Evolutionary conservation across 2,888 invertebrate genomes (phyloP).

Genomic region (Gasteruption jaculator): DNA sequence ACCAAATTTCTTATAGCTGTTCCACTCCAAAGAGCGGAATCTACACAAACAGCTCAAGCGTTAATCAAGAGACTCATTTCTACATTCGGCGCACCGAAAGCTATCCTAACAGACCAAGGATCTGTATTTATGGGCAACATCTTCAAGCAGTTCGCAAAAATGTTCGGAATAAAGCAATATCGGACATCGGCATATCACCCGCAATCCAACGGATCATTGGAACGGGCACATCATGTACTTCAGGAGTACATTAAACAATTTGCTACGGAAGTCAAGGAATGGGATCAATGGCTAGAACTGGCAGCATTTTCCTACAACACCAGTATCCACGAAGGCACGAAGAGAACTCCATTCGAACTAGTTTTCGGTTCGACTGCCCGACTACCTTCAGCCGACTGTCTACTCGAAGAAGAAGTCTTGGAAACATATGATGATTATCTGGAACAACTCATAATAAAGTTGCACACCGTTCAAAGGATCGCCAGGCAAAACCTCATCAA

Average conservation of each 20-base stretch:
- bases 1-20: constrained; percentile 16
- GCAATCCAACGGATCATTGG: constrained; percentile 16
- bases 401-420: not conserved
- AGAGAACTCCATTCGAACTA: constrained; percentile 4
- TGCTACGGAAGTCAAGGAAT: constrained; percentile 1
- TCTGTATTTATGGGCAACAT: constrained; percentile 14
- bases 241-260: constrained; percentile 14
- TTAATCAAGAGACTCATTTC: constrained; percentile 17
- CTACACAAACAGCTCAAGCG: constrained; percentile 19
- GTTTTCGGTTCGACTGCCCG: constrained; percentile 10
- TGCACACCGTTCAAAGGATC: constrained; percentile 1
- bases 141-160: constrained; percentile 11
- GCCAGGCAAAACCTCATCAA: constrained; percentile 9
- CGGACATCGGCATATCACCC: constrained; percentile 18
- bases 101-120: constrained; percentile 19
- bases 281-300: constrained; percentile 12
- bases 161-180: constrained; percentile 14
- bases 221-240: constrained; percentile 13
- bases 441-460: constrained; percentile 3
- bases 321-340: constrained; percentile 11
- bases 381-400: not conserved
- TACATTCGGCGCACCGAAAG: constrained; percentile 15
- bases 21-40: constrained; percentile 2
- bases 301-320: constrained; percentile 15
- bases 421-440: constrained; percentile 14